phyloP scores from a whole-genome alignment of 2,888 invertebrate genomes.

The Leuctra nigra region DNA sequence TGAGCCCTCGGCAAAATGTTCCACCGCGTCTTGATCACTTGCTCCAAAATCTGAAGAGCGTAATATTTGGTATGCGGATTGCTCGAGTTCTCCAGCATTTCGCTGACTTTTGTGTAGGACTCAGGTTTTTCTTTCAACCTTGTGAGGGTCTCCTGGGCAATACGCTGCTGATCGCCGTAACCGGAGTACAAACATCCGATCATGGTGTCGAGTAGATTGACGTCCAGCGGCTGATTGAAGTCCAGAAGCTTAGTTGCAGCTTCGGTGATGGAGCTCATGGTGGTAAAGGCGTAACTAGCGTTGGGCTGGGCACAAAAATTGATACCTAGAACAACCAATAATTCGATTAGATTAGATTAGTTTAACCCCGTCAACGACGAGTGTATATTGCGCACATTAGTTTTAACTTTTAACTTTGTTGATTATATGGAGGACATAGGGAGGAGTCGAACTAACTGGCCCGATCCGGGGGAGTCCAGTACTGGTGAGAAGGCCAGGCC shows the following conservation, averaged over 20 bases:
- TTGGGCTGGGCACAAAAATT: too few species aligned
- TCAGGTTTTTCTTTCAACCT: constrained; percentile 96
- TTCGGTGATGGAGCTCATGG: constrained; percentile 73
- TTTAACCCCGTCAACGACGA: too few species aligned
- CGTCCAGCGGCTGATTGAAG: constrained; percentile 95
- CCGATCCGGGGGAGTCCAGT: too few species aligned
- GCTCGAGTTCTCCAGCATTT: constrained; percentile 90
- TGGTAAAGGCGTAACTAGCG: too few species aligned
- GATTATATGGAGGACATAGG: too few species aligned
- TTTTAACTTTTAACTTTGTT: too few species aligned
- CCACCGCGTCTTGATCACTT: constrained; percentile 98
- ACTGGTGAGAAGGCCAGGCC: too few species aligned
- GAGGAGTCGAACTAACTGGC: too few species aligned
- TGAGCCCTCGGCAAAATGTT: constrained; percentile 97
- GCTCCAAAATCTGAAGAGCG: constrained; percentile 97
- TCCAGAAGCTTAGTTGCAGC: constrained; percentile 90
- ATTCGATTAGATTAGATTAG: too few species aligned
- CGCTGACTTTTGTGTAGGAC: constrained; percentile 98
- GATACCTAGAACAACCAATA: too few species aligned
- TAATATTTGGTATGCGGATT: constrained; percentile 99
- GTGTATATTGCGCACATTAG: too few species aligned
- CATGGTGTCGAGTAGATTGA: constrained; percentile 89
- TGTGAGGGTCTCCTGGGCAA: constrained; percentile 93
- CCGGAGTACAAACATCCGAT: constrained; percentile 85
- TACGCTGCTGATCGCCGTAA: constrained; percentile 64